Conservation (phyloP, 2,113 vertebrate genomes). For the Conger conger region DNA sequence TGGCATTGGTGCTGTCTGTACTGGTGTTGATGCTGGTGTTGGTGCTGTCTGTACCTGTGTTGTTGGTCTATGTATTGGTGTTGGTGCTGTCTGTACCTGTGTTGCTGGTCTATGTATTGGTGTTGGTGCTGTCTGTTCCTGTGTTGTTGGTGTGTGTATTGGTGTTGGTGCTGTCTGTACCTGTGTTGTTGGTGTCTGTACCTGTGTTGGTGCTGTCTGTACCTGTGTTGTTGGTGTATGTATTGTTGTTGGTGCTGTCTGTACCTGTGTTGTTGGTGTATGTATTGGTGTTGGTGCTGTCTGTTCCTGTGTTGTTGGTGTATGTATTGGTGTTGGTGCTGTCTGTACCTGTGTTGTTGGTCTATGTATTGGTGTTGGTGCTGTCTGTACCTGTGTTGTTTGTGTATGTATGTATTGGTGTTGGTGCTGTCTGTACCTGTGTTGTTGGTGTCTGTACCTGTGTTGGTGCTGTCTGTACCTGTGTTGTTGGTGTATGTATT, state of each 20-base stretch:
- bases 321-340: background rate
- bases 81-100: constrained; percentile 32
- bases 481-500: constrained; percentile 38
- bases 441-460: too few relatives aligned
- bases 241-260: background rate
- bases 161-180: background rate
- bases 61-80: too few relatives aligned
- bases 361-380: background rate
- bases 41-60: too few relatives aligned
- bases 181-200: background rate
- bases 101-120: constrained; percentile 34
- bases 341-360: background rate
- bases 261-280: background rate
- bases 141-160: background rate
- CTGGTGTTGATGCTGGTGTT: too few relatives aligned
- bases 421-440: too few relatives aligned
- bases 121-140: background rate
- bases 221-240: background rate
- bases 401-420: too few relatives aligned
- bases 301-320: background rate
- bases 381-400: constrained; percentile 54
- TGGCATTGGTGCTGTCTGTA: too few relatives aligned
- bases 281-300: background rate
- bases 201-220: background rate
- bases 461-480: constrained; percentile 24